These are phyloP conservation scores for Collichthys lucidus DNA, from an alignment of 2,113 vertebrate genomes.

Conservation along the genomic window DNA sequence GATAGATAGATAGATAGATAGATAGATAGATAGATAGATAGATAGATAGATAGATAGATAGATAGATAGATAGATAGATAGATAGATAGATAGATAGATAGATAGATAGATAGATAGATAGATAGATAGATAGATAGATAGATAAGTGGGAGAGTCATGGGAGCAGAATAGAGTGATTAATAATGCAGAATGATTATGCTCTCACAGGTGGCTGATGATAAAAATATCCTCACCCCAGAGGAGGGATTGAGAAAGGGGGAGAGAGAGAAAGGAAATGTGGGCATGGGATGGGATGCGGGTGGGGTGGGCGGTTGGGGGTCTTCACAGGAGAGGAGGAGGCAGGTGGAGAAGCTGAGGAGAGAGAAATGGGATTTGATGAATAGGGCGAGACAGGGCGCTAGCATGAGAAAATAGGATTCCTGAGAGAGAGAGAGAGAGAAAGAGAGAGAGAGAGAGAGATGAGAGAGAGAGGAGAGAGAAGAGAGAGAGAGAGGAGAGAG, in stretches of 20 bases:
- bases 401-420: conserved; percentile 71
- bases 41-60: conserved; percentile 21
- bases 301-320: neutral
- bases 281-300: neutral
- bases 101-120: neutral
- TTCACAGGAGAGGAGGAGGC: conserved; percentile 43
- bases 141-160: conserved; percentile 22
- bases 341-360: conserved; percentile 56
- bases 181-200: conserved; percentile 77
- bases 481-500: too few relatives aligned
- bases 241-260: neutral
- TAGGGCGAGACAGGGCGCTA: conserved; percentile 64
- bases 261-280: conserved; percentile 31
- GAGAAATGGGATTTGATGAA: conserved; percentile 73
- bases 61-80: conserved; percentile 30
- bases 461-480: too few relatives aligned
- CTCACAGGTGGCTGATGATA: conserved; percentile 75
- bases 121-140: conserved; percentile 23
- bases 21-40: conserved; percentile 1
- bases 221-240: conserved; percentile 69
- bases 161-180: conserved; percentile 64
- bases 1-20: too few relatives aligned
- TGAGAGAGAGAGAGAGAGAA: conserved; percentile 47
- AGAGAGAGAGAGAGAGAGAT: conserved; percentile 62
- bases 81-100: neutral